Evolutionary conservation across 2,113 vertebrate species (phyloP).

Genomic region (Melanotaenia duboulayi): DNA sequence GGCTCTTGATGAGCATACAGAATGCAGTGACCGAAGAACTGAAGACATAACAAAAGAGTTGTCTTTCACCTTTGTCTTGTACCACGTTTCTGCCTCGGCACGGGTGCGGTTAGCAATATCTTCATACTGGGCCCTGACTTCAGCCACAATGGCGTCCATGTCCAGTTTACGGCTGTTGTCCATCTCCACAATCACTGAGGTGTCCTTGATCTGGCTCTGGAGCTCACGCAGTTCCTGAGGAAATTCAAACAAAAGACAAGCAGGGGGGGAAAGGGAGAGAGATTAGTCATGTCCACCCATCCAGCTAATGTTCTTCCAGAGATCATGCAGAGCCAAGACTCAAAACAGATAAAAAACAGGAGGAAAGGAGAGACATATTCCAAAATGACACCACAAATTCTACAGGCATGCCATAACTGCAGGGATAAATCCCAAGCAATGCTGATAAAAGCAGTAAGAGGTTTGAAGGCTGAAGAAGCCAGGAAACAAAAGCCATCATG

Average conservation of each 20-base stretch:
- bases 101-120: slow-evolving; percentile 90
- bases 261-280: not conserved
- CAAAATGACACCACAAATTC: slow-evolving; percentile 12
- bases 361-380: not conserved
- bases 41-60: not conserved
- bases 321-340: not conserved
- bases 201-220: slow-evolving; percentile 86
- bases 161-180: slow-evolving; percentile 94
- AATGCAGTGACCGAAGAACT: not conserved
- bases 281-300: not conserved
- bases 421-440: slow-evolving; percentile 9
- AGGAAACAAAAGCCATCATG: not conserved
- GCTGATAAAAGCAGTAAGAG: not conserved
- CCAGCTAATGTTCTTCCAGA: not conserved
- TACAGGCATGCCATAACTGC: not conserved
- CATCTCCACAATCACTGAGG: slow-evolving; percentile 94
- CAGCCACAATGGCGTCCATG: slow-evolving; percentile 92
- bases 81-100: slow-evolving; percentile 90
- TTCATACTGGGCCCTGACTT: slow-evolving; percentile 85
- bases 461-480: not conserved
- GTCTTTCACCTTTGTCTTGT: slow-evolving; percentile 87
- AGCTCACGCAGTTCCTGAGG: slow-evolving; percentile 91
- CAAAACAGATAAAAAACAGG: slow-evolving; percentile 23
- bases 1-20: not conserved
- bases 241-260: slow-evolving; percentile 8